Percentiles rank a stretch among this genome's conserved stretches.
These are phyloP conservation scores for Drosophila miranda DNA, from an alignment of 1,140 invertebrate species.

Conservation along the genomic window DNA sequence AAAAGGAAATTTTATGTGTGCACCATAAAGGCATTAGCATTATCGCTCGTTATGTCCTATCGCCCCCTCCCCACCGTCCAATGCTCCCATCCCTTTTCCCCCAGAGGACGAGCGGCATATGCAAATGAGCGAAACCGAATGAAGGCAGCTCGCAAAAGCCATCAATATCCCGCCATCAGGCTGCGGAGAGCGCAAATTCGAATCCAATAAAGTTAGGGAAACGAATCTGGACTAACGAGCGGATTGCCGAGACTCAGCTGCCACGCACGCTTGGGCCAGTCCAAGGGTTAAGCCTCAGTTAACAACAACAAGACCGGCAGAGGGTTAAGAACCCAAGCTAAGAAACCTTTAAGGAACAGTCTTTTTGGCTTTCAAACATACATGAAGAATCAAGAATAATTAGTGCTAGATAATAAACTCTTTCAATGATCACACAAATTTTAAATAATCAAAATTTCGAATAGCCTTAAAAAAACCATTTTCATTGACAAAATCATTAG, in stretches of 20 bases:
- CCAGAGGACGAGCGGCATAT: conserved; percentile 59
- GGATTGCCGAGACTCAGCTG: conserved; percentile 1
- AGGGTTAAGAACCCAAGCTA: too few species aligned
- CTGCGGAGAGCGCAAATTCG: conserved; percentile 58
- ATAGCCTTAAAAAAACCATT: not conserved
- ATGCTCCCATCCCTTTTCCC: conserved; percentile 10
- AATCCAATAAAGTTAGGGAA: conserved; percentile 65
- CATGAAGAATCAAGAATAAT: too few species aligned
- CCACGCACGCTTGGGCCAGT: too few species aligned
- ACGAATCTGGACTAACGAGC: conserved; percentile 44
- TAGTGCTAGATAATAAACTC: too few species aligned
- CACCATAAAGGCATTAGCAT: conserved; percentile 81
- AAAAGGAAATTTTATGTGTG: conserved; percentile 78
- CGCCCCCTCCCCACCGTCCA: conserved; percentile 15
- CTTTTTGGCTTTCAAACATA: too few species aligned
- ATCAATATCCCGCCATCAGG: conserved; percentile 59
- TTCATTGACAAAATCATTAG: not conserved
- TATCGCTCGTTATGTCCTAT: conserved; percentile 79
- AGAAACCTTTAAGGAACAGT: too few species aligned
- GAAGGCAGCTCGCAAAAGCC: conserved; percentile 44
- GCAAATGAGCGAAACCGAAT: conserved; percentile 61
- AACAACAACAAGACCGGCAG: too few species aligned
- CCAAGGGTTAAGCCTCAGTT: too few species aligned
- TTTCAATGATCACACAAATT: too few species aligned
- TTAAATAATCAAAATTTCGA: too few species aligned